Percentiles rank a stretch among this genome's conserved stretches.
Conservation (phyloP, 2,888 invertebrate genomes). For the Chelonus formosanus region DNA sequence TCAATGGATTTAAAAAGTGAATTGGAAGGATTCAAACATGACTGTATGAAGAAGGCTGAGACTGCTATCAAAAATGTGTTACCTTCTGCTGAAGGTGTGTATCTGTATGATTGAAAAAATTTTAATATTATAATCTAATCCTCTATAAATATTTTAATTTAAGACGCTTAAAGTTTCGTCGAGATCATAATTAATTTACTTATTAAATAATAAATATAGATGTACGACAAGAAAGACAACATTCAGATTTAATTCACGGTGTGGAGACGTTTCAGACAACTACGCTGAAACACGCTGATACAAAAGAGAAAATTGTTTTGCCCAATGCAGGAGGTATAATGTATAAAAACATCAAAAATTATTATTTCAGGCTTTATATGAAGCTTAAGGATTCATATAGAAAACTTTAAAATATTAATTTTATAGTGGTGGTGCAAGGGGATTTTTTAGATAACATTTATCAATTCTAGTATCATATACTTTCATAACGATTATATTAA, state of each 20-base stretch:
- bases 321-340: slow-evolving; percentile 83
- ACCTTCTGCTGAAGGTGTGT: slow-evolving; percentile 90
- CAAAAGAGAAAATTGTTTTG: slow-evolving; percentile 82
- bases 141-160: too few species aligned
- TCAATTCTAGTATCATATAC: too few species aligned
- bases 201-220: slow-evolving; percentile 64
- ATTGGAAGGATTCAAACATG: slow-evolving; percentile 89
- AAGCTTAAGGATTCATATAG: not conserved
- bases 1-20: slow-evolving; percentile 88
- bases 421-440: too few species aligned
- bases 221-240: slow-evolving; percentile 78
- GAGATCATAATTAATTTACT: slow-evolving; percentile 16
- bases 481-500: too few species aligned
- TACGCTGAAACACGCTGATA: slow-evolving; percentile 80
- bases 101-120: not conserved
- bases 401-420: not conserved
- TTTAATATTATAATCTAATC: too few species aligned
- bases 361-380: slow-evolving; percentile 63
- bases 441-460: too few species aligned
- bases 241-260: slow-evolving; percentile 79
- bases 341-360: not conserved
- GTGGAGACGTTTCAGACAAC: slow-evolving; percentile 81
- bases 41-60: slow-evolving; percentile 86
- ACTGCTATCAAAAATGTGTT: slow-evolving; percentile 92
- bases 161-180: slow-evolving; percentile 21